These are phyloP conservation scores for Bombus fervidus DNA, from an alignment of 1,140 invertebrate genomes.

Conservation along the genomic window DNA sequence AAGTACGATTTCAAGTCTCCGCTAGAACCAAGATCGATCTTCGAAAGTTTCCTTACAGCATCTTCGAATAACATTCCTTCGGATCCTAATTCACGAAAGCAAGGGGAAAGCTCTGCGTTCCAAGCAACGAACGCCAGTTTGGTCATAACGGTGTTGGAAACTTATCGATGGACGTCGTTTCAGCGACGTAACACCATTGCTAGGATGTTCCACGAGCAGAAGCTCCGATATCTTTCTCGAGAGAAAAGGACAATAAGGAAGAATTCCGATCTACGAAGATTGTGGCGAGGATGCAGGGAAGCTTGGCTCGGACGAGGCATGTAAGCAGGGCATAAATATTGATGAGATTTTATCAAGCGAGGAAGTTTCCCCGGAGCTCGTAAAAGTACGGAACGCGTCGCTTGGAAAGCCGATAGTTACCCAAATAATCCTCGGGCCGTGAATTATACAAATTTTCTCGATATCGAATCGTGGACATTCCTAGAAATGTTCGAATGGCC, in stretches of 20 bases:
- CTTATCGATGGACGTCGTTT: slow-evolving; percentile 10
- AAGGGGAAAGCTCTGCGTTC: neutral
- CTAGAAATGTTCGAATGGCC: neutral
- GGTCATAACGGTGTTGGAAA: neutral
- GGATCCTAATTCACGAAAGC: neutral
- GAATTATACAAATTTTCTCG: slow-evolving; percentile 39
- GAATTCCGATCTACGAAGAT: neutral
- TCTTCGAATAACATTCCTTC: neutral
- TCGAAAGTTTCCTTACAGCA: neutral
- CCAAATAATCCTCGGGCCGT: slow-evolving; percentile 15
- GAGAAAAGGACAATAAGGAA: slow-evolving; percentile 5
- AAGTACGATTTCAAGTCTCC: neutral
- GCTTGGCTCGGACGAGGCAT: neutral
- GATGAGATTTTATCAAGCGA: neutral
- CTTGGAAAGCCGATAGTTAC: neutral
- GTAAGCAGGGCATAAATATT: slow-evolving; percentile 33
- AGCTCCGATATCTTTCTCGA: neutral
- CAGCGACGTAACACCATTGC: neutral
- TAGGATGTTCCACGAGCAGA: slow-evolving; percentile 1
- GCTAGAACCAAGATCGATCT: too few relatives aligned
- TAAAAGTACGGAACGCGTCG: slow-evolving; percentile 1
- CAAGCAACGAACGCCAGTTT: neutral
- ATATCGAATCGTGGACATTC: neutral
- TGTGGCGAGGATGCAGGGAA: too few relatives aligned
- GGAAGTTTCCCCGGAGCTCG: slow-evolving; percentile 24